A percentile compares a stretch with the other conserved stretches of the same genome.
These are phyloP conservation scores for Stenodema calcarata DNA, from an alignment of 2,888 invertebrate species.

Conservation along the genomic window DNA sequence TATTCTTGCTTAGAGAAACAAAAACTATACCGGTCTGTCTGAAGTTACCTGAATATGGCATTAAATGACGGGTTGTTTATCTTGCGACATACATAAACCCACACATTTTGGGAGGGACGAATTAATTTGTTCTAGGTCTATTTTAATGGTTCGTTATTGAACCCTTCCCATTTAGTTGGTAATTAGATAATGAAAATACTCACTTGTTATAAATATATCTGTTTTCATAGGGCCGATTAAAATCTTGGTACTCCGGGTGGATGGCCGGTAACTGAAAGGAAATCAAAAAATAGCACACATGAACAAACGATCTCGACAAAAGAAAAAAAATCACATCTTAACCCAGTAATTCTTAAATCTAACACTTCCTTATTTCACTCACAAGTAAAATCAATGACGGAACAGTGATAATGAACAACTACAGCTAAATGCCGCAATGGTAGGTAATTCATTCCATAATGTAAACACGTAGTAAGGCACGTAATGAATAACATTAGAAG, in stretches of 20 bases:
- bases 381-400: slow-evolving; percentile 35
- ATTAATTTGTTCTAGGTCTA: too few species aligned
- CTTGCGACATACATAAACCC: too few species aligned
- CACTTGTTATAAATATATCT: slow-evolving; percentile 51
- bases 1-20: too few species aligned
- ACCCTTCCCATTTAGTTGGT: too few species aligned
- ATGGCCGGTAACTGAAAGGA: slow-evolving; percentile 97
- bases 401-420: slow-evolving; percentile 31
- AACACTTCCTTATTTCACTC: slow-evolving; percentile 43
- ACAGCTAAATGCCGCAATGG: slow-evolving; percentile 50
- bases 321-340: neutral
- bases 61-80: too few species aligned
- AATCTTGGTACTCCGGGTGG: slow-evolving; percentile 99
- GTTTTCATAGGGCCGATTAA: slow-evolving; percentile 71
- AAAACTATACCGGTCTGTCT: too few species aligned
- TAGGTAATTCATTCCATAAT: slow-evolving; percentile 53
- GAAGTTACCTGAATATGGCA: too few species aligned
- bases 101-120: too few species aligned
- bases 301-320: neutral
- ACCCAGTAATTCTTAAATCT: neutral
- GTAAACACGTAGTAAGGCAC: slow-evolving; percentile 49
- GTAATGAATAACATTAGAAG: slow-evolving; percentile 55
- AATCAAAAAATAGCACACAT: slow-evolving; percentile 43
- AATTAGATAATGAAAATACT: neutral
- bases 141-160: too few species aligned